Evolutionary conservation across 2,888 invertebrate genomes (phyloP).

Genomic region (Caenorhabditis wallacei): DNA sequence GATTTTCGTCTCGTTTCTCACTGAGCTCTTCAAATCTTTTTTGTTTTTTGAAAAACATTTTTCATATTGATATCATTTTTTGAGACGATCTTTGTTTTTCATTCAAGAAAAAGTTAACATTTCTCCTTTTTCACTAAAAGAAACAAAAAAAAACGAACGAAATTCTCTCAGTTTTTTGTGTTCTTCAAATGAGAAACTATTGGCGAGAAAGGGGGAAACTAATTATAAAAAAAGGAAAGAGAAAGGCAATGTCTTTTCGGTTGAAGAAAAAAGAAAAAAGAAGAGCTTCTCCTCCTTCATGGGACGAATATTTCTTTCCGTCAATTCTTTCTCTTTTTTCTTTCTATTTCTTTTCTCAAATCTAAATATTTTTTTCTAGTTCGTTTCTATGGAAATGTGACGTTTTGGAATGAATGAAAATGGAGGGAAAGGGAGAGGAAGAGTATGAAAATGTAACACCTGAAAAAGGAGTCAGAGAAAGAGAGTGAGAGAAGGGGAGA

Average conservation of each 20-base stretch:
- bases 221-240: constrained; percentile 46
- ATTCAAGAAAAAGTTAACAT: too few species aligned
- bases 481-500: neutral
- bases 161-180: constrained; percentile 5
- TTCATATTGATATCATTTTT: too few species aligned
- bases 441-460: constrained; percentile 6
- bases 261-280: neutral
- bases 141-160: too few species aligned
- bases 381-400: constrained; percentile 50
- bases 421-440: neutral
- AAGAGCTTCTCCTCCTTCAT: neutral
- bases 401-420: neutral
- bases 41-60: too few species aligned
- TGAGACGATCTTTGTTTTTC: too few species aligned
- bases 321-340: neutral
- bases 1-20: too few species aligned
- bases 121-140: too few species aligned
- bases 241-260: neutral
- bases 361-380: neutral
- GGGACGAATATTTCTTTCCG: neutral
- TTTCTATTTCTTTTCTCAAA: constrained; percentile 10
- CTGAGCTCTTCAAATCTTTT: too few species aligned
- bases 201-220: constrained; percentile 33
- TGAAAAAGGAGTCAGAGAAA: neutral
- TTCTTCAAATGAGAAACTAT: constrained; percentile 16